Evolutionary conservation across 2,113 vertebrate genomes (phyloP).

Genomic region (Antennarius striatus): DNA sequence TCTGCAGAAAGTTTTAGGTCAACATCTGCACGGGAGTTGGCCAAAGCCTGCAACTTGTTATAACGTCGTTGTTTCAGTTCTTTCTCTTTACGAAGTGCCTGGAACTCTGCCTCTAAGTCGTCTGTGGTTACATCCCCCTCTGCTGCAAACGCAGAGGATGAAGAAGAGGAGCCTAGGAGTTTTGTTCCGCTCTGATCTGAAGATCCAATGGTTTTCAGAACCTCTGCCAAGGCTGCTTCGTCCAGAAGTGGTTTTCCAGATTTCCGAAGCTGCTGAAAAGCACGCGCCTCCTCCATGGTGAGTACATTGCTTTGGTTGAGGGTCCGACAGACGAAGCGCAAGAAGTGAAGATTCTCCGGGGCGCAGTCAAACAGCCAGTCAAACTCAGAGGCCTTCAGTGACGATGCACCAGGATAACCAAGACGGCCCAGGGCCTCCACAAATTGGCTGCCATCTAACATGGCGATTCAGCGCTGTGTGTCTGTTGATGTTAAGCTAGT

Average conservation of each 20-base stretch:
- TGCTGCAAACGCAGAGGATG: conserved; percentile 52
- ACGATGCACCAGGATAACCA: conserved; percentile 81
- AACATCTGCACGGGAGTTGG: conserved; percentile 67
- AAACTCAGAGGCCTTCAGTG: conserved; percentile 88
- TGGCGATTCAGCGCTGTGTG: conserved; percentile 34
- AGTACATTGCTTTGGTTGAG: conserved; percentile 81
- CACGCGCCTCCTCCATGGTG: conserved; percentile 79
- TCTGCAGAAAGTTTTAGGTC: conserved; percentile 68
- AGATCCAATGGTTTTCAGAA: conserved; percentile 81
- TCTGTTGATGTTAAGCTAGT: conserved; percentile 5
- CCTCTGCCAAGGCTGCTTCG: conserved; percentile 81
- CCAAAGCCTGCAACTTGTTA: conserved; percentile 81
- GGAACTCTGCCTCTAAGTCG: conserved; percentile 84
- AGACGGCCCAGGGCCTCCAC: conserved; percentile 86
- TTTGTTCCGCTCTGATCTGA: conserved; percentile 37
- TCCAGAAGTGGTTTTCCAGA: conserved; percentile 85
- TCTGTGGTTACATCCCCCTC: conserved; percentile 75
- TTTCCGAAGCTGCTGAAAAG: conserved; percentile 76
- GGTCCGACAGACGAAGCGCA: conserved; percentile 88
- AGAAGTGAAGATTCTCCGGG: conserved; percentile 80
- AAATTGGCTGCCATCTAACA: conserved; percentile 85
- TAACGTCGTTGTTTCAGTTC: conserved; percentile 79
- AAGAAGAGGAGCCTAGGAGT: conserved; percentile 9
- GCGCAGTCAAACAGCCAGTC: conserved; percentile 94
- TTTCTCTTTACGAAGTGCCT: conserved; percentile 80